A percentile compares a stretch with the other conserved stretches of the same genome.
Evolutionary conservation across 1,140 invertebrate species (phyloP).

Genomic region (Ruditapes philippinarum): DNA sequence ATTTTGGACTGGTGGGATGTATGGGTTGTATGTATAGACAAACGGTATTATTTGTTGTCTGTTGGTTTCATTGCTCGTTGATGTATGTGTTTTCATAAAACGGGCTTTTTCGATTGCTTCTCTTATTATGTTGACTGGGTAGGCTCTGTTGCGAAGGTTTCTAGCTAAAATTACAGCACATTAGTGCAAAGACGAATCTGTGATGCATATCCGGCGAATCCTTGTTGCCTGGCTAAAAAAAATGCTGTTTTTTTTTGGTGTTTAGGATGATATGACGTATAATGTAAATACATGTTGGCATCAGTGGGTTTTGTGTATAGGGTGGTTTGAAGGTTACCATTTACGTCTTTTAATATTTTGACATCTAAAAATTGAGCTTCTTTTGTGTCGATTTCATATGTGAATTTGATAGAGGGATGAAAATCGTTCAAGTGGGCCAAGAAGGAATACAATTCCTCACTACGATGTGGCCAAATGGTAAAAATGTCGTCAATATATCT

Average conservation of each 20-base stretch:
- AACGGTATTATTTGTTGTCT: no score
- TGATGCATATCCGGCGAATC: background rate
- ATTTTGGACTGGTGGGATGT: no score
- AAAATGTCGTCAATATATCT: background rate
- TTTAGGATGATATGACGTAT: background rate
- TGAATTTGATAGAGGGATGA: background rate
- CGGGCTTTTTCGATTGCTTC: no score
- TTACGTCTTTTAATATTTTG: background rate
- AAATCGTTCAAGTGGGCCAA: background rate
- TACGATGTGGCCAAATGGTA: background rate
- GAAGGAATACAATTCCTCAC: background rate
- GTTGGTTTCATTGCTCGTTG: no score
- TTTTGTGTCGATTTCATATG: background rate
- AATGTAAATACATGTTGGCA: background rate
- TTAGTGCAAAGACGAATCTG: no score
- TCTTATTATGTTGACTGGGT: no score
- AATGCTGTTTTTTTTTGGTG: background rate
- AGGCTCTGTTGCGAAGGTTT: no score
- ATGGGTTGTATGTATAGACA: no score
- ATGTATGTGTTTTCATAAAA: no score
- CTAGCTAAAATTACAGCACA: no score
- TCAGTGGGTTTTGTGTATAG: background rate
- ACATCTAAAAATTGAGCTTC: background rate
- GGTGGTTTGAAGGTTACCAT: background rate
- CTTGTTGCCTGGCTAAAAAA: background rate